phyloP scores from a whole-genome alignment of 2,113 vertebrate species.

The Apteryx mantelli region DNA sequence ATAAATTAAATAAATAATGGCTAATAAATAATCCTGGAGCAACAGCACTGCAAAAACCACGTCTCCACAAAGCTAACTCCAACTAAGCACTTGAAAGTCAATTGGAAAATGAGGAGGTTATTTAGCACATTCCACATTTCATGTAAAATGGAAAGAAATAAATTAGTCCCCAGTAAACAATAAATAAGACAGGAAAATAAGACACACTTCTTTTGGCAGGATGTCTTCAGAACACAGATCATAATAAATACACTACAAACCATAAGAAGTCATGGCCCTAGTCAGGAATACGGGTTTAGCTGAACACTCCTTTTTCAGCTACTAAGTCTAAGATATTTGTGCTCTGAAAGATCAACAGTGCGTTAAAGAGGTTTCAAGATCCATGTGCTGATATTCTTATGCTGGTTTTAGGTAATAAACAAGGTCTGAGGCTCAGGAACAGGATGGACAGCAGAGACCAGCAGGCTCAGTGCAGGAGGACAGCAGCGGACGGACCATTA shows the following conservation, averaged over 20 bases:
- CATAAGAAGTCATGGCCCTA: background rate
- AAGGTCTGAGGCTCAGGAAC: background rate
- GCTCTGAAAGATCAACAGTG: background rate
- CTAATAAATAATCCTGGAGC: conserved; percentile 76
- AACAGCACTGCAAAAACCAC: conserved; percentile 4
- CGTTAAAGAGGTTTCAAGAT: fast-evolving
- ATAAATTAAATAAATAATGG: conserved; percentile 84
- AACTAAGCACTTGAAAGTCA: background rate
- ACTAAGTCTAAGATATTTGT: background rate
- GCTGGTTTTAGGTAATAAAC: fast-evolving
- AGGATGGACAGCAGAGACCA: background rate
- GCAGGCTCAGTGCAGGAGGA: background rate
- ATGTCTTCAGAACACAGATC: background rate
- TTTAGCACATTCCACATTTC: background rate
- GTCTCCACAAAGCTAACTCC: conserved; percentile 35
- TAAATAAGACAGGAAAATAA: conserved; percentile 31
- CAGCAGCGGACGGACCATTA: fast-evolving
- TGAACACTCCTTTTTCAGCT: background rate
- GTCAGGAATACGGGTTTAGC: background rate
- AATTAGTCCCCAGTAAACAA: background rate
- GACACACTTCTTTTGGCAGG: background rate
- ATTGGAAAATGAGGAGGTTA: background rate
- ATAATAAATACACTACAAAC: background rate
- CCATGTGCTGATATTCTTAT: fast-evolving
- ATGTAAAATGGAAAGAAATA: background rate